A percentile compares a stretch with the other conserved stretches of the same genome.
phyloP scores from a whole-genome alignment of 2,113 vertebrate genomes.

The Vulpes ferrilata region DNA sequence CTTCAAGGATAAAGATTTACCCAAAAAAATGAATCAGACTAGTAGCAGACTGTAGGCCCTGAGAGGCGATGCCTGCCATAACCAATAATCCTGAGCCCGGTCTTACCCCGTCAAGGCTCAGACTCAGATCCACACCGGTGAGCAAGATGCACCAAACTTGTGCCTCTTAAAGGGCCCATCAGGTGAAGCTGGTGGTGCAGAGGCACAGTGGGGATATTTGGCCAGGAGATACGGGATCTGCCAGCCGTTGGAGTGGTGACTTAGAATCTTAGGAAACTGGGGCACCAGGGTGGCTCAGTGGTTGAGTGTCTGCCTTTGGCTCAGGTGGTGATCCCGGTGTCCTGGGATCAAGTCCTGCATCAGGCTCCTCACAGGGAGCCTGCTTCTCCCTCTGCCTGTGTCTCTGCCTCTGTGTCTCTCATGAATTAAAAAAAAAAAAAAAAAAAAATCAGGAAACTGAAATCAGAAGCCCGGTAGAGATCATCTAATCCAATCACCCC shows the following conservation, averaged over 20 bases:
- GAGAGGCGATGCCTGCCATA: background rate
- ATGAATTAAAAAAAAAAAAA: too few relatives aligned
- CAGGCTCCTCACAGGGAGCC: too few relatives aligned
- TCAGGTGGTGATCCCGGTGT: too few relatives aligned
- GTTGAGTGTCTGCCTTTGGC: too few relatives aligned
- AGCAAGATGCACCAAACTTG: background rate
- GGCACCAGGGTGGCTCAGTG: too few relatives aligned
- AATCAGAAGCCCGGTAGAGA: background rate
- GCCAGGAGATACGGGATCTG: background rate
- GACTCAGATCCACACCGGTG: background rate
- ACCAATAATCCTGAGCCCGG: background rate
- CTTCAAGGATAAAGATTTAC: background rate
- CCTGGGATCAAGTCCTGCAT: too few relatives aligned
- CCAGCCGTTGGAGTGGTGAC: background rate
- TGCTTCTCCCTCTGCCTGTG: too few relatives aligned
- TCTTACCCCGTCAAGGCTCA: rapidly evolving
- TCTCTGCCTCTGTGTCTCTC: too few relatives aligned
- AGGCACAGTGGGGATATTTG: background rate
- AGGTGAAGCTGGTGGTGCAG: background rate
- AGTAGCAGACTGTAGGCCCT: background rate
- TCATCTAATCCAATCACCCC: background rate
- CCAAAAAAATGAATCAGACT: background rate
- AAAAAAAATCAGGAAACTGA: background rate
- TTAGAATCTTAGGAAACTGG: background rate
- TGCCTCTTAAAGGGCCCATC: background rate